Conservation (phyloP, 2,113 vertebrate species). For the Spheniscus mendiculus region DNA sequence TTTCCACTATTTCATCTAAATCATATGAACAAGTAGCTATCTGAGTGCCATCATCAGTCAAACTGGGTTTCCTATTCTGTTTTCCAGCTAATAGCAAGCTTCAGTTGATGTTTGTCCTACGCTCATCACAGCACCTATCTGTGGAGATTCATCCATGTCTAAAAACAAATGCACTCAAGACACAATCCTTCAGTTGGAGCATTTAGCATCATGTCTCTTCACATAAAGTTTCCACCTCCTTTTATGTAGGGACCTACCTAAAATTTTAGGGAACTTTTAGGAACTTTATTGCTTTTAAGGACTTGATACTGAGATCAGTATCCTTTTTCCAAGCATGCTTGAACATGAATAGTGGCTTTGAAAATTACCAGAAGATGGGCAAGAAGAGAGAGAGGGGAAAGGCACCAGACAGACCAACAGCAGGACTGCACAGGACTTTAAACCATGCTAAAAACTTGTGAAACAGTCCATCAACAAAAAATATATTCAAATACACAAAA, state of each 20-base stretch:
- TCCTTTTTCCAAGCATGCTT: not conserved
- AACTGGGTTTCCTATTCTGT: not conserved
- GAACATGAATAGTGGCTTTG: not conserved
- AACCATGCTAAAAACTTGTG: not conserved
- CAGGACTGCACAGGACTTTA: not conserved
- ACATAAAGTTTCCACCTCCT: not conserved
- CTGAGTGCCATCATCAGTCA: not conserved
- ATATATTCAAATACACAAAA: not conserved
- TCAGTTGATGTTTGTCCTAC: not conserved
- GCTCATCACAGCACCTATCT: not conserved
- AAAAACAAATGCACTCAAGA: rapidly evolving
- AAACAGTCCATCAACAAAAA: not conserved
- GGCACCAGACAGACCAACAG: not conserved
- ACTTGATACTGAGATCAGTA: not conserved
- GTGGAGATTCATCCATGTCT: not conserved
- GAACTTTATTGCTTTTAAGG: not conserved
- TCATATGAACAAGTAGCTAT: not conserved
- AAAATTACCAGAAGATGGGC: not conserved
- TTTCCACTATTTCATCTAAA: not conserved
- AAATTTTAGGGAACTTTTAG: not conserved
- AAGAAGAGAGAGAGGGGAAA: not conserved
- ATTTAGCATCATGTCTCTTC: not conserved
- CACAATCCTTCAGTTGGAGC: not conserved
- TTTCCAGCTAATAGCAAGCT: not conserved
- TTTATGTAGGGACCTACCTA: not conserved